A percentile compares a stretch with the other conserved stretches of the same genome.
These are phyloP conservation scores for Columba livia DNA, from an alignment of 2,113 vertebrate genomes.

Conservation along the genomic window DNA sequence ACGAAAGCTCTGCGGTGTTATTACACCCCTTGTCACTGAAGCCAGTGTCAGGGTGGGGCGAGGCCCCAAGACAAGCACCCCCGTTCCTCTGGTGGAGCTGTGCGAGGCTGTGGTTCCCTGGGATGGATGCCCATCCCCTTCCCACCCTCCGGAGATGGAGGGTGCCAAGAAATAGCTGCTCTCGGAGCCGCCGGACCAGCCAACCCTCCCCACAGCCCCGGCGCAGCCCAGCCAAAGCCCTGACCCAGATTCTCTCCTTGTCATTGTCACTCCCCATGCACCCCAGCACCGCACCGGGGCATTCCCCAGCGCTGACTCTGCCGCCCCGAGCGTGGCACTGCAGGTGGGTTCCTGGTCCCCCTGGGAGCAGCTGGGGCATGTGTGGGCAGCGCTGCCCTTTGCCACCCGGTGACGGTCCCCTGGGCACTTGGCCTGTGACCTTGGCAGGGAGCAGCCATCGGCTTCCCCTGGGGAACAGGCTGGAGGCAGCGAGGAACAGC, in stretches of 20 bases:
- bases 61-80: not conserved
- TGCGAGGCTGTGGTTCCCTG: accelerated
- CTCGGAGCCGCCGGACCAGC: not conserved
- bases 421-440: accelerated
- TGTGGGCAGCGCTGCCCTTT: not conserved
- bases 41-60: not conserved
- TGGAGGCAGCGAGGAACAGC: not conserved
- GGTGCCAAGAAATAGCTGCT: not conserved
- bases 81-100: accelerated
- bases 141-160: accelerated
- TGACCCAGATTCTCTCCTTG: conserved; percentile 43
- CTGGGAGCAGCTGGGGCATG: not conserved
- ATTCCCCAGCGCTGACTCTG: not conserved
- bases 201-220: not conserved
- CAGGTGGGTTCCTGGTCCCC: not conserved
- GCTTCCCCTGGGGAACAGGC: accelerated
- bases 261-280: not conserved
- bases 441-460: accelerated
- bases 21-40: not conserved
- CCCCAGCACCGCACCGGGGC: not conserved
- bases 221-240: not conserved
- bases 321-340: not conserved
- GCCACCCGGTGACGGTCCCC: accelerated
- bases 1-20: not conserved
- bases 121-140: not conserved